Conservation (phyloP, 1,140 invertebrate genomes). For the Sitophilus oryzae region DNA sequence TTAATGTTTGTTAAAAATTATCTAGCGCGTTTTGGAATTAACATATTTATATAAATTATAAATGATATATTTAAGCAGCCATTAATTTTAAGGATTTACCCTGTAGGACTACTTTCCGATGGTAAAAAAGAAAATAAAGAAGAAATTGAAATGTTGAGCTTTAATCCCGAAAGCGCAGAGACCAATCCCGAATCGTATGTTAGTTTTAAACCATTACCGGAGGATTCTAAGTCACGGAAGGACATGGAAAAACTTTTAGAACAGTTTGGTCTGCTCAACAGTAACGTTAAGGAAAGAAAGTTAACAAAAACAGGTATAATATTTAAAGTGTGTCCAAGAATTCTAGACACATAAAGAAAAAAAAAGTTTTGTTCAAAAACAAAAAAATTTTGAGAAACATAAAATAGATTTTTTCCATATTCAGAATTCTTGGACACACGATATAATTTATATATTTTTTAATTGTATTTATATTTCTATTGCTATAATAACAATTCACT, state of each 20-base stretch:
- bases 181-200: slow-evolving; percentile 47
- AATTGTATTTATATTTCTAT: no score
- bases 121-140: slow-evolving; percentile 5
- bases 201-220: slow-evolving; percentile 55
- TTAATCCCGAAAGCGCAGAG: slow-evolving; percentile 30
- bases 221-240: slow-evolving; percentile 42
- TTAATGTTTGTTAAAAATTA: no score
- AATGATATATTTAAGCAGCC: no score
- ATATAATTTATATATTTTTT: neutral
- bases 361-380: neutral
- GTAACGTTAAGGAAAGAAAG: slow-evolving; percentile 27
- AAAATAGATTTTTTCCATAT: neutral
- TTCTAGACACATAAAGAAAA: no score
- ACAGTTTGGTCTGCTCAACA: slow-evolving; percentile 50
- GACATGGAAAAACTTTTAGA: slow-evolving; percentile 55
- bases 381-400: neutral
- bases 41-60: no score
- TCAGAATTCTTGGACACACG: neutral
- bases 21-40: no score
- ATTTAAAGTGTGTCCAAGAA: no score
- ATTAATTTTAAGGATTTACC: no score
- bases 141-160: slow-evolving; percentile 9
- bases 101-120: slow-evolving; percentile 15
- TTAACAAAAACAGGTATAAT: slow-evolving; percentile 11
- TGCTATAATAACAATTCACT: no score